A percentile compares a stretch with the other conserved stretches of the same genome.
Evolutionary conservation across 2,888 invertebrate genomes (phyloP).

Genomic region (Sphaerophoria taeniata): DNA sequence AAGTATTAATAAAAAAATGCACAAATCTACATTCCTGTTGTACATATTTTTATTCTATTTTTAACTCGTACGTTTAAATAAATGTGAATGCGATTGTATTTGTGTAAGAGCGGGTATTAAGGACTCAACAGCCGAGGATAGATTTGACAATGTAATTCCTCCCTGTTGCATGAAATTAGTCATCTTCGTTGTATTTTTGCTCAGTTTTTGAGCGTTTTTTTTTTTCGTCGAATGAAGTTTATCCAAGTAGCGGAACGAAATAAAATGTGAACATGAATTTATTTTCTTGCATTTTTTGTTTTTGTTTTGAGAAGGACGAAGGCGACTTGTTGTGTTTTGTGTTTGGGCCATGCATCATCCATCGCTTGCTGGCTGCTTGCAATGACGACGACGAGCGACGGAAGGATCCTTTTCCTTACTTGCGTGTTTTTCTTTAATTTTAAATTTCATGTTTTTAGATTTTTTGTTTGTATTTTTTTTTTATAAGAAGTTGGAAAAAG

Average conservation of each 20-base stretch:
- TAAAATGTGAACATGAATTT: slow-evolving; percentile 35
- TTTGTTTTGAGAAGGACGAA: neutral
- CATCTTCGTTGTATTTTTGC: slow-evolving; percentile 39
- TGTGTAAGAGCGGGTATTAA: neutral
- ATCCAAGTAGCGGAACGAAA: slow-evolving; percentile 41
- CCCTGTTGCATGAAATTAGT: slow-evolving; percentile 74
- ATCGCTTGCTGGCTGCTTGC: neutral
- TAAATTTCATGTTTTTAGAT: slow-evolving; percentile 44
- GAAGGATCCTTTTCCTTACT: neutral
- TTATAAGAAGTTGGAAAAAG: slow-evolving; percentile 1
- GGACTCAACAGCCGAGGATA: slow-evolving; percentile 36
- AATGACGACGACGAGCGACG: neutral
- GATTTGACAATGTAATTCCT: slow-evolving; percentile 59
- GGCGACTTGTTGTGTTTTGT: slow-evolving; percentile 7
- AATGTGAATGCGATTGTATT: neutral
- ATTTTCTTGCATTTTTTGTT: neutral
- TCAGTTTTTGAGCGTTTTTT: slow-evolving; percentile 2
- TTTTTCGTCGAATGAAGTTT: neutral
- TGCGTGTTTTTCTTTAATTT: slow-evolving; percentile 63
- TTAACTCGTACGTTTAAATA: neutral
- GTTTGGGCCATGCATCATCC: slow-evolving; percentile 18
- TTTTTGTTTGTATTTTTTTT: slow-evolving; percentile 2
- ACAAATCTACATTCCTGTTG: slow-evolving; percentile 45
- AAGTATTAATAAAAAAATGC: slow-evolving; percentile 45
- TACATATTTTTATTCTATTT: neutral